A percentile compares a stretch with the other conserved stretches of the same genome.
phyloP scores from a whole-genome alignment of 1,140 invertebrate species.

The Akabosia matsudoensis region DNA sequence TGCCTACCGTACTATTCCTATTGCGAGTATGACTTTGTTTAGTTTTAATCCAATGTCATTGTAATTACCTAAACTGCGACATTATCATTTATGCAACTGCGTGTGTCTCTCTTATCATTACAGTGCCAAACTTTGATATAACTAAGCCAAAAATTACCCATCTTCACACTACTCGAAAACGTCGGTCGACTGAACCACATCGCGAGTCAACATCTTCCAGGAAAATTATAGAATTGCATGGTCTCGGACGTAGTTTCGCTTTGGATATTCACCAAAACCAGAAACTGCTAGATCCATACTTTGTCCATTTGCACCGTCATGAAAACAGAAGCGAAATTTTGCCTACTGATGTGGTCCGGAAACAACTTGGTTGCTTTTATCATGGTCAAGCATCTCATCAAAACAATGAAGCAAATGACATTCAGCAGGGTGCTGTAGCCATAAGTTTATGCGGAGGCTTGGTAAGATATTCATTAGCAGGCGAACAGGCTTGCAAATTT shows the following conservation, averaged over 20 bases:
- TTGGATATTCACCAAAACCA: constrained; percentile 34
- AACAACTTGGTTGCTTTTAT: constrained; percentile 39
- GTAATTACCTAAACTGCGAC: neutral
- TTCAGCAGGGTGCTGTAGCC: constrained; percentile 34
- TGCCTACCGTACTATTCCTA: no score
- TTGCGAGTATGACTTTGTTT: neutral
- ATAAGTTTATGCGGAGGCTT: constrained; percentile 40
- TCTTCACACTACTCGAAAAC: neutral
- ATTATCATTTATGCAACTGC: neutral
- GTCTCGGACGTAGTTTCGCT: constrained; percentile 35
- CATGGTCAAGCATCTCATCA: constrained; percentile 34
- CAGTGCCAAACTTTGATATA: constrained; percentile 44
- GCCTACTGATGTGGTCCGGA: constrained; percentile 29
- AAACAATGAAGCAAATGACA: neutral
- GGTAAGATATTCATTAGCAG: constrained; percentile 37
- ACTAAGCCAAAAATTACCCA: constrained; percentile 32
- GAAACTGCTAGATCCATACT: constrained; percentile 33
- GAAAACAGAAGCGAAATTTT: constrained; percentile 39
- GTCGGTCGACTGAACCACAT: neutral
- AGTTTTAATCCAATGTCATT: constrained; percentile 5
- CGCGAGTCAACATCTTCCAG: constrained; percentile 4
- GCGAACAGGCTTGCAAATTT: neutral
- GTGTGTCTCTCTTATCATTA: constrained; percentile 11
- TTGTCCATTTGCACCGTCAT: constrained; percentile 40
- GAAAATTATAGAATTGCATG: constrained; percentile 36